phyloP scores from a whole-genome alignment of 2,797 vertebrate genomes.

The Rousettus madagascariensis region DNA sequence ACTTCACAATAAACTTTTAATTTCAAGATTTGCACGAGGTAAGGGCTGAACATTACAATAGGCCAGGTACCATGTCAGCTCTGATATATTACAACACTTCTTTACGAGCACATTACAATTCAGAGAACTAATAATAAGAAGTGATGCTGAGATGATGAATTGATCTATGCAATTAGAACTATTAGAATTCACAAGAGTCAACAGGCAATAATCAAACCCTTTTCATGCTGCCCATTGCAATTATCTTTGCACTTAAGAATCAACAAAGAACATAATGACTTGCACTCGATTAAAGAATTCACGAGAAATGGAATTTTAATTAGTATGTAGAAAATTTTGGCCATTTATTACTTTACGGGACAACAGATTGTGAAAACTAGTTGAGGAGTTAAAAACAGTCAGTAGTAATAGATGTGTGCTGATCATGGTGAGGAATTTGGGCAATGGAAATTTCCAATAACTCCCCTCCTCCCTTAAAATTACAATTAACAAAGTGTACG shows the following conservation, averaged over 20 bases:
- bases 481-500: background rate
- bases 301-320: conserved; percentile 92
- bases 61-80: conserved; percentile 86
- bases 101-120: conserved; percentile 88
- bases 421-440: background rate
- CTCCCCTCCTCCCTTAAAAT: conserved; percentile 21
- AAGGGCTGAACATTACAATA: conserved; percentile 83
- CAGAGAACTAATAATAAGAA: conserved; percentile 87
- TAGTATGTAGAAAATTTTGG: conserved; percentile 84
- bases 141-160: conserved; percentile 92
- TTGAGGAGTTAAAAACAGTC: conserved; percentile 75
- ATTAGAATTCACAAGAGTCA: conserved; percentile 92
- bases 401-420: conserved; percentile 54
- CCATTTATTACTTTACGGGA: conserved; percentile 84
- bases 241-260: conserved; percentile 95
- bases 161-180: conserved; percentile 91
- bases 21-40: conserved; percentile 82
- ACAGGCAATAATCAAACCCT: conserved; percentile 94
- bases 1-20: conserved; percentile 84
- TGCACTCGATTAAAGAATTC: conserved; percentile 91
- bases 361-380: conserved; percentile 84
- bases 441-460: conserved; percentile 45
- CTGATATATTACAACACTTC: conserved; percentile 86
- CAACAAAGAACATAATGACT: conserved; percentile 97
- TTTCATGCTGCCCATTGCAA: conserved; percentile 93